Conservation (phyloP, 1,140 invertebrate genomes). For the Lamellibrachia luymesi region DNA sequence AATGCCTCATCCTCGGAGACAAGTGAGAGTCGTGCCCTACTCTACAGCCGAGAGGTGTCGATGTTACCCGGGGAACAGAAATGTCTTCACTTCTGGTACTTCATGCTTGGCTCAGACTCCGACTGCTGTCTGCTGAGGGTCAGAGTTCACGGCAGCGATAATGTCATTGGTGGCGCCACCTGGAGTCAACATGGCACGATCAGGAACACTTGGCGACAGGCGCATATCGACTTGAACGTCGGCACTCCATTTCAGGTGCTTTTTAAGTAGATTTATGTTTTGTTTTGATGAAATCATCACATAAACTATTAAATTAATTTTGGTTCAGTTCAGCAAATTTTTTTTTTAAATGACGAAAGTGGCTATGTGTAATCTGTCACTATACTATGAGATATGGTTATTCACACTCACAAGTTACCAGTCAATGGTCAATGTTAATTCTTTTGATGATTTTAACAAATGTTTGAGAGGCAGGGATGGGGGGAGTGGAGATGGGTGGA, state of each 20-base stretch:
- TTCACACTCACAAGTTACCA: too few species aligned
- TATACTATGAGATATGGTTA: too few species aligned
- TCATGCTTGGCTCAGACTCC: constrained; percentile 13
- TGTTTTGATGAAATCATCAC: too few species aligned
- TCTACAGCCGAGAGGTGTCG: constrained; percentile 20
- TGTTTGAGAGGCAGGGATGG: too few species aligned
- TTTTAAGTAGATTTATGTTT: not conserved
- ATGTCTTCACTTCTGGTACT: constrained; percentile 27
- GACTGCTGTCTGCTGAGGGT: constrained; percentile 23
- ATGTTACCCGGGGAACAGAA: constrained; percentile 7
- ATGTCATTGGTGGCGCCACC: not conserved
- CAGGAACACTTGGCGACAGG: constrained; percentile 17
- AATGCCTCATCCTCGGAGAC: not conserved
- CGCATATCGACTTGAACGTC: constrained; percentile 1
- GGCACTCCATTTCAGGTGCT: constrained; percentile 12
- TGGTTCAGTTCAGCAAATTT: too few species aligned
- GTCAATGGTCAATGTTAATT: too few species aligned
- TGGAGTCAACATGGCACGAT: constrained; percentile 16
- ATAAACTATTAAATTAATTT: too few species aligned
- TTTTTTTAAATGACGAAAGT: too few species aligned
- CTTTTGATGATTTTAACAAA: too few species aligned
- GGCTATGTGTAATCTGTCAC: too few species aligned
- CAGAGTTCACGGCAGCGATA: constrained; percentile 10
- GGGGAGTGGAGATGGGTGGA: too few species aligned
- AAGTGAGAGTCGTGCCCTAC: constrained; percentile 8